Evolutionary conservation across 2,888 invertebrate species (phyloP).

Genomic region (Drosophila yooni): DNA sequence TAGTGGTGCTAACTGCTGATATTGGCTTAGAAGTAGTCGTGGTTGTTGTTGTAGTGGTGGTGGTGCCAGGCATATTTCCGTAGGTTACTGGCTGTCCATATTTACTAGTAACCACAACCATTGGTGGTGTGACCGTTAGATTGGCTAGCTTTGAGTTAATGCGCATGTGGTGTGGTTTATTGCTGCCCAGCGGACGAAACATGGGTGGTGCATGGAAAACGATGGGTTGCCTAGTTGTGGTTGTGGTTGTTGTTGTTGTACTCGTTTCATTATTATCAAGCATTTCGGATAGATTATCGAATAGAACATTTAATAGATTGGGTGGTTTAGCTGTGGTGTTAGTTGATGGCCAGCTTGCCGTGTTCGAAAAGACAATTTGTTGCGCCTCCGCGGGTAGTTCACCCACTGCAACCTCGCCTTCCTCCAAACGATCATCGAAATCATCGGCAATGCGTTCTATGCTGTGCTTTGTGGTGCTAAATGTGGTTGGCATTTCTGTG

Average conservation of each 20-base stretch:
- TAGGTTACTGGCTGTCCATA: conserved; percentile 67
- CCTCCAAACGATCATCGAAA: conserved; percentile 65
- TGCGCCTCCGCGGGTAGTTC: conserved; percentile 70
- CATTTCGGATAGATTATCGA: conserved; percentile 78
- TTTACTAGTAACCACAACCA: conserved; percentile 66
- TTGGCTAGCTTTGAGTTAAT: conserved; percentile 82
- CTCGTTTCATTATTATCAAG: conserved; percentile 55
- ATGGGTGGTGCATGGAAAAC: conserved; percentile 61
- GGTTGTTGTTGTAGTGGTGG: conserved; percentile 23
- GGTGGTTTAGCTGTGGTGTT: conserved; percentile 39
- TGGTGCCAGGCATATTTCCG: conserved; percentile 48
- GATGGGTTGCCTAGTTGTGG: conserved; percentile 30
- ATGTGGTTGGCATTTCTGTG: conserved; percentile 20
- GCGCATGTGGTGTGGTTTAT: conserved; percentile 70
- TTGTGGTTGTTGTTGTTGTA: conserved; percentile 27
- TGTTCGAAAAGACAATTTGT: conserved; percentile 43
- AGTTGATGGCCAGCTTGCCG: conserved; percentile 31
- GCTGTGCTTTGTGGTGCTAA: conserved; percentile 34
- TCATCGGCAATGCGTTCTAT: conserved; percentile 74
- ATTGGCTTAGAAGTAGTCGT: conserved; percentile 21
- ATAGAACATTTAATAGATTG: conserved; percentile 64
- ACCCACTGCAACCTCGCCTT: conserved; percentile 68
- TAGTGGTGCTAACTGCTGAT: conserved; percentile 8
- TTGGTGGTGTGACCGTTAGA: conserved; percentile 71
- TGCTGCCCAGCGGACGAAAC: conserved; percentile 75